A percentile compares a stretch with the other conserved stretches of the same genome.
These are phyloP conservation scores for Microtus oregoni DNA, from an alignment of 2,113 vertebrate species.

Conservation along the genomic window DNA sequence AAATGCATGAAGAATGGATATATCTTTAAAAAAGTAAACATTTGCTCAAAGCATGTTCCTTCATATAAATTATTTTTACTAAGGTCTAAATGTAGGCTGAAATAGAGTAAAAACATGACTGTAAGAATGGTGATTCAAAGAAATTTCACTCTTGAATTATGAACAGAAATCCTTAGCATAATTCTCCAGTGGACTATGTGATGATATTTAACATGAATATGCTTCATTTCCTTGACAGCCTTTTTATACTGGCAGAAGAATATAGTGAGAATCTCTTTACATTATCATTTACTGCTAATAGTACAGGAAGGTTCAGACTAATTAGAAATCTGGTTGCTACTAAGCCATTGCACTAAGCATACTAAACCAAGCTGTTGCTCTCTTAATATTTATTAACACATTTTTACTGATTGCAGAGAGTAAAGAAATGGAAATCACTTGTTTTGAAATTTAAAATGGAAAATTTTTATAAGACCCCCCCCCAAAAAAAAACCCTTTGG, in stretches of 20 bases:
- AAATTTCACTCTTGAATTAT: conserved; percentile 46
- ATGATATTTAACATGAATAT: conserved; percentile 45
- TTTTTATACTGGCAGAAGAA: too few species aligned
- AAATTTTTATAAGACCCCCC: conserved; percentile 22
- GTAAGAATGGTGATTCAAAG: conserved; percentile 23
- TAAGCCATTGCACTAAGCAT: too few species aligned
- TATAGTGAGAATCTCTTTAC: too few species aligned
- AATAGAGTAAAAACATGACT: conserved; percentile 7
- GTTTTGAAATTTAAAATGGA: conserved; percentile 62
- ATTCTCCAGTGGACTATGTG: conserved; percentile 35
- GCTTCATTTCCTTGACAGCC: conserved; percentile 38
- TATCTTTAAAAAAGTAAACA: conserved; percentile 24
- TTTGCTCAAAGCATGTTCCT: not conserved
- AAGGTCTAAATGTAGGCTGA: not conserved
- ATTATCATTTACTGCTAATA: too few species aligned
- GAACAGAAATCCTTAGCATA: not conserved
- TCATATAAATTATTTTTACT: conserved; percentile 22
- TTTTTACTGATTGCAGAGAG: conserved; percentile 44
- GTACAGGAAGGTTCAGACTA: too few species aligned
- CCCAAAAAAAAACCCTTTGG: conserved; percentile 24
- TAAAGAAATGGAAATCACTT: conserved; percentile 14
- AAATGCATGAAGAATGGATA: not conserved
- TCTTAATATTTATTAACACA: conserved; percentile 62
- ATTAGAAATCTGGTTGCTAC: too few species aligned
- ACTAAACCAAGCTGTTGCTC: not conserved